Percentiles rank a stretch among this genome's conserved stretches.
Conservation (phyloP, 1,140 invertebrate genomes). For the Batillaria attramentaria region DNA sequence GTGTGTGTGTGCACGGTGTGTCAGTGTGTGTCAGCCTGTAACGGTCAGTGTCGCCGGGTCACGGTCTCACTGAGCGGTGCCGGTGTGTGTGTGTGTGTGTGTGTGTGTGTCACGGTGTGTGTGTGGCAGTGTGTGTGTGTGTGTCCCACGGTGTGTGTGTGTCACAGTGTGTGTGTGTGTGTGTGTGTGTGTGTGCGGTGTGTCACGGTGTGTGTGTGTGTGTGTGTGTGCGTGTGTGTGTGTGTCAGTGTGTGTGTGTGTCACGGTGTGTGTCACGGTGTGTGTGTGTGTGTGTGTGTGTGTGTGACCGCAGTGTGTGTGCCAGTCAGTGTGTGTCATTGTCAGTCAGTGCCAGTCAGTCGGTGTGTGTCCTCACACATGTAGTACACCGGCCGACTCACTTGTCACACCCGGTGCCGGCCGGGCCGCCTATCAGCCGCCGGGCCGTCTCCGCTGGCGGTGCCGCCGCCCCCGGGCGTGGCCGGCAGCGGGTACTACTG, state of each 20-base stretch:
- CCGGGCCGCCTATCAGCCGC: too few species aligned
- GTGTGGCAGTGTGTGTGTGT: slow-evolving; percentile 29
- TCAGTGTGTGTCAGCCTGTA: background rate
- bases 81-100: background rate
- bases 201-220: background rate
- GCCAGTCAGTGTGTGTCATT: too few species aligned
- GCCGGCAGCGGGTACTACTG: too few species aligned
- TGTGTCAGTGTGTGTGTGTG: background rate
- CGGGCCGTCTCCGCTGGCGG: too few species aligned
- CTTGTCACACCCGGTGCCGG: too few species aligned
- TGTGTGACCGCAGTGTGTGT: too few species aligned
- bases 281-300: slow-evolving; percentile 17
- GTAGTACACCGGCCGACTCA: too few species aligned
- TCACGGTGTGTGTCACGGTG: background rate
- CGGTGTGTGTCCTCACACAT: too few species aligned
- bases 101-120: slow-evolving; percentile 35
- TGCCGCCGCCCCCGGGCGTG: too few species aligned
- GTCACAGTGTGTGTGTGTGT: background rate
- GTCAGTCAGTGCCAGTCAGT: too few species aligned
- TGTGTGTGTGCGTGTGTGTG: slow-evolving; percentile 19
- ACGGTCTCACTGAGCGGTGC: background rate
- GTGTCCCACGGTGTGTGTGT: slow-evolving; percentile 37
- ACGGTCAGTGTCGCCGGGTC: background rate
- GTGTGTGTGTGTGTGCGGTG: background rate
- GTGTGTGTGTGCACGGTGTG: background rate